Evolutionary conservation across 2,797 vertebrate species (phyloP).

Genomic region (Alectoris magna): DNA sequence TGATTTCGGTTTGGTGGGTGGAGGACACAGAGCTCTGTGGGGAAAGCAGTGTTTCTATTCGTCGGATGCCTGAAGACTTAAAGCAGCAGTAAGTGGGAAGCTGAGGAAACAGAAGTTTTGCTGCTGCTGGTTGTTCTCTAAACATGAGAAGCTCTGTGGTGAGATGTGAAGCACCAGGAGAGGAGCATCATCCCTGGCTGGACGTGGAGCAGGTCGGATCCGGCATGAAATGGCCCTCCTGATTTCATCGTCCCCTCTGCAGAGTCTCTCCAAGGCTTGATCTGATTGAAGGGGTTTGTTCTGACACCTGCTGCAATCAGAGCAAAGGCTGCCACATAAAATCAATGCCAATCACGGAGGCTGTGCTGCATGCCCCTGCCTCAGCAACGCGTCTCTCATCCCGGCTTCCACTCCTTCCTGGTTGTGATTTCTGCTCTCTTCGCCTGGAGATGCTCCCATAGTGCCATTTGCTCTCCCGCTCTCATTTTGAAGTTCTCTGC

Average conservation of each 20-base stretch:
- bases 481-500: too few species aligned
- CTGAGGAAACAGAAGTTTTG: background rate
- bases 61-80: background rate
- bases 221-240: background rate
- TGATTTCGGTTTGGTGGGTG: background rate
- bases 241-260: background rate
- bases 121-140: background rate
- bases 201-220: background rate
- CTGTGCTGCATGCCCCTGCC: too few species aligned
- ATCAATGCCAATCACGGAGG: too few species aligned
- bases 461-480: too few species aligned
- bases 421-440: too few species aligned
- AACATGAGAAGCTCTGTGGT: accelerated
- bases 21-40: background rate
- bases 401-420: too few species aligned
- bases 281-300: too few species aligned
- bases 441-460: too few species aligned
- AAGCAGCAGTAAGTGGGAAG: background rate
- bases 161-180: background rate
- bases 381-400: too few species aligned
- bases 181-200: background rate
- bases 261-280: background rate
- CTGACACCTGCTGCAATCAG: too few species aligned
- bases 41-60: constrained; percentile 11
- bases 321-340: too few species aligned